Percentiles rank a stretch among this genome's conserved stretches.
phyloP scores from a whole-genome alignment of 2,888 invertebrate genomes.

The Agriopis aurantiaria region DNA sequence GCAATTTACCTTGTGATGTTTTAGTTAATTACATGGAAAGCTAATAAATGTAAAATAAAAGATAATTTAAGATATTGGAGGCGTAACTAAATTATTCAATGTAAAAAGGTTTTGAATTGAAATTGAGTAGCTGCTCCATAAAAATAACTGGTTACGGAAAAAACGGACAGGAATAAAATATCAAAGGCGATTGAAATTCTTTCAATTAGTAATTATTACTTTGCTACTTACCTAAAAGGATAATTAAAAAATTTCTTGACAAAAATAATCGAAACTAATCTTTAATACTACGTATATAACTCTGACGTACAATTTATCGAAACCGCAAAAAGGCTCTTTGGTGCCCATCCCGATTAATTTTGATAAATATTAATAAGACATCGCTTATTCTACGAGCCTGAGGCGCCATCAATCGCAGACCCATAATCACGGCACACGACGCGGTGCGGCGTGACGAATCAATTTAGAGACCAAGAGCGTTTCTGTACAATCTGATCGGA shows the following conservation, averaged over 20 bases:
- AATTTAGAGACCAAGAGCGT: constrained; percentile 20
- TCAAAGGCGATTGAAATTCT: constrained; percentile 40
- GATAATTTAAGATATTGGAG: background rate
- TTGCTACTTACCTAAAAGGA: background rate
- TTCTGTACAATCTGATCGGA: constrained; percentile 30
- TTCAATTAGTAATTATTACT: background rate
- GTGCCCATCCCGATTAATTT: constrained; percentile 27
- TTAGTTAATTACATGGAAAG: background rate
- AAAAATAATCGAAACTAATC: background rate
- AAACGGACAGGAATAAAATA: constrained; percentile 45
- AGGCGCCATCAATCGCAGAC: constrained; percentile 23
- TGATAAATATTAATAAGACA: constrained; percentile 29
- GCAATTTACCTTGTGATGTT: background rate
- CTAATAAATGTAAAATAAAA: constrained; percentile 1
- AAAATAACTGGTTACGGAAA: constrained; percentile 38
- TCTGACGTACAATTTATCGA: background rate
- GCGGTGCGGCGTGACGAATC: constrained; percentile 13
- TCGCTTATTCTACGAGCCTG: constrained; percentile 13
- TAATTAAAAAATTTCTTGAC: background rate
- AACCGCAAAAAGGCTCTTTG: background rate
- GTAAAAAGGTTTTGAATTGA: background rate
- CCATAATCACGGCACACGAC: background rate
- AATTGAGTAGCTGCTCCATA: constrained; percentile 27
- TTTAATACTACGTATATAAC: background rate
- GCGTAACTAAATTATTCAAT: constrained; percentile 10